Percentiles rank a stretch among this genome's conserved stretches.
Conservation (phyloP, 2,797 vertebrate genomes). For the Pseudochaenichthys georgianus region DNA sequence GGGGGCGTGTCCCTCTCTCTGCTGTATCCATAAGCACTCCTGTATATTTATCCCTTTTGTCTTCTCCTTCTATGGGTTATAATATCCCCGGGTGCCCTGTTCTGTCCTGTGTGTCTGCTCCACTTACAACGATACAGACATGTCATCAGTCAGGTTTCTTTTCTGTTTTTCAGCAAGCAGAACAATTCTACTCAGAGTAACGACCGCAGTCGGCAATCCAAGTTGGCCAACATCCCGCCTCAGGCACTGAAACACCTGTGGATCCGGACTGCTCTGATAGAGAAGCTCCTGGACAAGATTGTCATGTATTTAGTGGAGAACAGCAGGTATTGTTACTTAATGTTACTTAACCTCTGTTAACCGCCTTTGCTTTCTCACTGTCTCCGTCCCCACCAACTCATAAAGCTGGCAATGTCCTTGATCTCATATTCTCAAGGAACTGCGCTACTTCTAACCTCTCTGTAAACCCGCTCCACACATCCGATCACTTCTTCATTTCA, state of each 20-base stretch:
- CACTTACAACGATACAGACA: not conserved
- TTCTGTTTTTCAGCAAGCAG: constrained; percentile 81
- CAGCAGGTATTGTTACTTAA: constrained; percentile 86
- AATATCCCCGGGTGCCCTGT: not conserved
- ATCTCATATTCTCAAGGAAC: too few species aligned
- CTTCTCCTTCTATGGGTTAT: not conserved
- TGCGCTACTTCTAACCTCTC: too few species aligned
- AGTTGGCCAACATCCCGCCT: constrained; percentile 89
- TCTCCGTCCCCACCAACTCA: too few species aligned
- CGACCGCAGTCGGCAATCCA: constrained; percentile 86
- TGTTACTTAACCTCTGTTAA: too few species aligned
- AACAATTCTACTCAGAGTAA: constrained; percentile 88
- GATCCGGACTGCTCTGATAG: constrained; percentile 96
- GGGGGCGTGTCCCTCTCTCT: too few species aligned
- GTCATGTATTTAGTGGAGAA: constrained; percentile 95
- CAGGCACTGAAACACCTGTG: constrained; percentile 95
- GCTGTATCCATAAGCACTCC: not conserved
- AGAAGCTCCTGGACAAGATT: constrained; percentile 97
- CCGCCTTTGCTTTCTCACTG: too few species aligned
- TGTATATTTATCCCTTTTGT: not conserved
- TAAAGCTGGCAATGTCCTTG: too few species aligned
- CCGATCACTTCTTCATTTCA: too few species aligned
- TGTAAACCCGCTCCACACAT: too few species aligned
- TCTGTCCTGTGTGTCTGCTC: not conserved
- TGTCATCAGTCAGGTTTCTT: constrained; percentile 15